Evolutionary conservation across 2,113 vertebrate genomes (phyloP), one percentile per base, ranked within the genome.

Genomic region (Prunella fulvescens): DNA sequence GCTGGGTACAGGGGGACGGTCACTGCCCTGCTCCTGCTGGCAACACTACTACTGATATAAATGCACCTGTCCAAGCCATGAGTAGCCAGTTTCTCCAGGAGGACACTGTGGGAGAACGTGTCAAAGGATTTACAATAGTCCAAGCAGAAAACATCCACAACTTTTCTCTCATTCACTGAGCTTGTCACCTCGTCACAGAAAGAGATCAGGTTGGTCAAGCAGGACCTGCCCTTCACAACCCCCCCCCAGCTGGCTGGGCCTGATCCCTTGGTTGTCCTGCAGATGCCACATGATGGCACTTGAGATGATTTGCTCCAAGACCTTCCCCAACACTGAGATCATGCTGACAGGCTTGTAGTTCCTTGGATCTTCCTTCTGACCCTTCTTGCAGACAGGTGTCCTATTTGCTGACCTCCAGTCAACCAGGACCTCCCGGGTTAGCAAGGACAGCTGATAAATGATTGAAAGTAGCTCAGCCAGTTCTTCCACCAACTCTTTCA

Each of bases 1-100:
- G 39, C 45, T 11, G 0, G 9, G n/a, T 0, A 8, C 51, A 66
- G 25, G 10, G 19, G 20, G 29, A 53, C 0, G 0, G 0, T 80
- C 53, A 12, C 53, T 60, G 66, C 18, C 39, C 19, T 28, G 22
- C 1, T 31, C 31, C 3, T 67, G 60, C 35, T 73, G 40, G 12
- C 18, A 17, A 48, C 14, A 42, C 10, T 16, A 6, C 7, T 45
- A 8, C n/a, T 73, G 40, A 73, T 12, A 66, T 3, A 79, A 40
- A 37, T 19, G 11, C 25, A 60, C 45, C 39, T 45, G 28, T 60
- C n/a, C 29, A 80, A 66, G n/a, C 14, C n/a, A 22, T 2, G 6
- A 53, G 18, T 7, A 35, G 11, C 14, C 44, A 51, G 39, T 17
- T 79, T 47, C 35, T 65, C 7, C 39, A 66, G 19, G 19, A 83